phyloP scores from a whole-genome alignment of 2,113 vertebrate species.

The Callaeas wilsoni region DNA sequence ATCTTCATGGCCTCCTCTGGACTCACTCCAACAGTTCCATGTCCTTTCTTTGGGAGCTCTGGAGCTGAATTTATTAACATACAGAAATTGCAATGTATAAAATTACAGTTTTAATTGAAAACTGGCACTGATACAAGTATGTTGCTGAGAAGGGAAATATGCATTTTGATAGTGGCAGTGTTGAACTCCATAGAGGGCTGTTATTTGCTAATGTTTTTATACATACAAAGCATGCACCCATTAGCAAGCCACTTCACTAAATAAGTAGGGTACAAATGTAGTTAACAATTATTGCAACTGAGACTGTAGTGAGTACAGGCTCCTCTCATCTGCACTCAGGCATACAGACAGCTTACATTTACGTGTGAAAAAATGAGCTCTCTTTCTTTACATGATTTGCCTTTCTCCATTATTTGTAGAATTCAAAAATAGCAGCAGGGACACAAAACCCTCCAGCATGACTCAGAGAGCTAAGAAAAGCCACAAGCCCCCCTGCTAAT shows the following conservation, averaged over 20 bases:
- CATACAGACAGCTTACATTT: not conserved
- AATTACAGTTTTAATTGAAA: conserved; percentile 6
- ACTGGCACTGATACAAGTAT: not conserved
- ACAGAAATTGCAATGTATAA: not conserved
- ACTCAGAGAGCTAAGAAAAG: not conserved
- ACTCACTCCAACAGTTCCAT: not conserved
- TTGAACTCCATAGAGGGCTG: not conserved
- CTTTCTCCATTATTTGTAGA: not conserved
- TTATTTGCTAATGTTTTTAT: not conserved
- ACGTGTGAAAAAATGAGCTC: not conserved
- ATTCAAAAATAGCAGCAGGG: not conserved
- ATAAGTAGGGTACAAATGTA: not conserved
- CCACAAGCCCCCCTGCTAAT: not conserved
- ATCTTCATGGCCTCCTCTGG: not conserved
- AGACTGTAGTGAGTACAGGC: not conserved
- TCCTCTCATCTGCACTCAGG: not conserved
- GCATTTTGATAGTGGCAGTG: not conserved
- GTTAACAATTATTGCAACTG: not conserved
- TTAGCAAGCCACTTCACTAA: not conserved
- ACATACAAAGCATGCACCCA: not conserved
- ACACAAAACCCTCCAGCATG: not conserved
- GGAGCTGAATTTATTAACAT: not conserved
- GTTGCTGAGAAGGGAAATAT: not conserved
- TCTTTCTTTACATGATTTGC: not conserved
- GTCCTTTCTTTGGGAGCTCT: not conserved